Conservation (phyloP, 2,113 vertebrate genomes). For the Sander vitreus region DNA sequence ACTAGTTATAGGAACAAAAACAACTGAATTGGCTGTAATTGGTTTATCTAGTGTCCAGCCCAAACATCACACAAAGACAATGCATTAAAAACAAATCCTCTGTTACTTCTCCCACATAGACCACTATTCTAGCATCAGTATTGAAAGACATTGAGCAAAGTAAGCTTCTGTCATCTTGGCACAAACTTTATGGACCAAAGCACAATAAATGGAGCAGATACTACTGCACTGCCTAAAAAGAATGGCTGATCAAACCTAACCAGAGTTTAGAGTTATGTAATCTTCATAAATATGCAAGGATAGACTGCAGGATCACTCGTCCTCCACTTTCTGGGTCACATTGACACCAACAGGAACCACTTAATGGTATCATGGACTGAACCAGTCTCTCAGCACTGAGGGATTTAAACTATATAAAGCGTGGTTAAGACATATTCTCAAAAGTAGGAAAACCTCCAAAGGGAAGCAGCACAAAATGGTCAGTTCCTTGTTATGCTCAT, state of each 20-base stretch:
- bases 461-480: constrained; percentile 49
- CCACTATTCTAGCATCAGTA: neutral
- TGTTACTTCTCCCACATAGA: neutral
- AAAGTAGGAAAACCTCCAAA: constrained; percentile 48
- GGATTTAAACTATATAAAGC: constrained; percentile 61
- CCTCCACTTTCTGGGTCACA: constrained; percentile 58
- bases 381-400: constrained; percentile 32
- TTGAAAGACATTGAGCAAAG: neutral
- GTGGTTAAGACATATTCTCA: constrained; percentile 38
- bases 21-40: neutral
- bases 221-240: neutral
- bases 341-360: constrained; percentile 28
- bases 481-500: constrained; percentile 41
- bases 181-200: constrained; percentile 10
- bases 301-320: constrained; percentile 18
- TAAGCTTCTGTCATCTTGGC: neutral
- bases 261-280: constrained; percentile 13
- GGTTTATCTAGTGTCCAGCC: neutral
- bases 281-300: constrained; percentile 31
- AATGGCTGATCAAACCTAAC: neutral
- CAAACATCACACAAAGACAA: neutral
- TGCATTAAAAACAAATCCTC: neutral
- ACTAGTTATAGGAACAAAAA: constrained; percentile 23
- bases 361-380: constrained; percentile 38
- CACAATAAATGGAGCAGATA: neutral